Base-by-base conservation (phyloP, 2,888 invertebrate species). In the Orthonevra nobilis region DNA sequence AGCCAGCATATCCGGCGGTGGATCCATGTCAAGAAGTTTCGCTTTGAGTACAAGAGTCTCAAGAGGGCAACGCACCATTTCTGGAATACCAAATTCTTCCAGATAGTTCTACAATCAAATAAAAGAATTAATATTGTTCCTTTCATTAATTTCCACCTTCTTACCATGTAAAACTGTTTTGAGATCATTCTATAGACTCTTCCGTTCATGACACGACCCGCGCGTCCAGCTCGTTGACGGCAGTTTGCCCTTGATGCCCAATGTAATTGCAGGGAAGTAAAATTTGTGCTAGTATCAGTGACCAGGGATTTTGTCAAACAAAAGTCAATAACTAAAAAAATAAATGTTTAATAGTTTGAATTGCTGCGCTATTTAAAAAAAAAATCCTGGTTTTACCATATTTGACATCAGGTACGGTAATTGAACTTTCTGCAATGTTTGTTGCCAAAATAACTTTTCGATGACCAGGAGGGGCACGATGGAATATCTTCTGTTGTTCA, bases 191-290 rank as follows among this genome's bases (percentile, higher is more conserved):
- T 90, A 88, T 96, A 98, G 2, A 97, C 96, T 83, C 96, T 90
- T 0, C 96, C 97, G 84, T 94, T 92, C 61, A 94, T 91, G 4
- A 97, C 94, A 82, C 98, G 92, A 0, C 98, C 98, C 58, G 96
- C 95, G 75, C 98, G 93, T 1, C 98, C 98, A 40, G 94, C 92
- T 60, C 98, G 92, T 89, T 98, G 98, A 20, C 92, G 93, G 85
- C 97, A 97, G 88, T 95, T 97, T 0, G 94, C 93, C 85, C 95
- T 94, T 0, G 97, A 94, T 0, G 97, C 96, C 98, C 98, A 98
- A 68, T 91, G 90, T 81, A 97, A 86, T 83, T 93, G 92, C 40
- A 98, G 90, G 42, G 93, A 85, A 0, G 85, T 84, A 14, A 87
- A 86, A 90, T 95, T 96, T 0, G 96, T 95, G 0, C 90, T 89